Evolutionary conservation across 1,140 invertebrate genomes (phyloP).

Genomic region (Prorops nasuta): DNA sequence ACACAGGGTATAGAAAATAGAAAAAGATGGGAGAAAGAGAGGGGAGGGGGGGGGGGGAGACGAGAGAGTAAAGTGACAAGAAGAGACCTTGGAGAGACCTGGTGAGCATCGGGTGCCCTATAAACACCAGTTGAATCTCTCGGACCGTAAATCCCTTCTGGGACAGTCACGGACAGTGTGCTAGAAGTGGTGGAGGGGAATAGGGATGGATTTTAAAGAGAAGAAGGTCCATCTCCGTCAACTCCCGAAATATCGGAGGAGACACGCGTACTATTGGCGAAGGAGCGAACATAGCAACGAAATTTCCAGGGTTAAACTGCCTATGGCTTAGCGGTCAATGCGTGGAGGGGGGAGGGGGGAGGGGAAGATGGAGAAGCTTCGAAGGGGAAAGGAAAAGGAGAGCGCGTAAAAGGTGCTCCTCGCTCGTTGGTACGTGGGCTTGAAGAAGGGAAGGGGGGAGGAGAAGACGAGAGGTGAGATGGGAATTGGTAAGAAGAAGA

Average conservation of each 20-base stretch:
- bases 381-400: not conserved
- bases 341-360: no score
- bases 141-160: no score
- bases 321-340: no score
- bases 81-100: no score
- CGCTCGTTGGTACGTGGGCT: no score
- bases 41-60: not conserved
- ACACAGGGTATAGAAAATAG: constrained; percentile 8
- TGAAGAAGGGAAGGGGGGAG: not conserved
- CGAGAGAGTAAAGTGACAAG: constrained; percentile 10
- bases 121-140: constrained; percentile 6
- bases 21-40: constrained; percentile 15
- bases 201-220: constrained; percentile 14
- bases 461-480: constrained; percentile 4
- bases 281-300: no score
- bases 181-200: no score
- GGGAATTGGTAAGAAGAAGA: not conserved
- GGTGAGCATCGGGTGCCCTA: constrained; percentile 11
- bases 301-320: no score
- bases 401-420: constrained; percentile 2
- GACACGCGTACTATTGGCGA: constrained; percentile 14
- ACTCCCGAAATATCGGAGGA: constrained; percentile 10
- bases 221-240: constrained; percentile 17
- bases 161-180: no score
- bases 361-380: not conserved